Evolutionary conservation across 2,113 vertebrate genomes (phyloP).

Genomic region (Furnarius figulus): DNA sequence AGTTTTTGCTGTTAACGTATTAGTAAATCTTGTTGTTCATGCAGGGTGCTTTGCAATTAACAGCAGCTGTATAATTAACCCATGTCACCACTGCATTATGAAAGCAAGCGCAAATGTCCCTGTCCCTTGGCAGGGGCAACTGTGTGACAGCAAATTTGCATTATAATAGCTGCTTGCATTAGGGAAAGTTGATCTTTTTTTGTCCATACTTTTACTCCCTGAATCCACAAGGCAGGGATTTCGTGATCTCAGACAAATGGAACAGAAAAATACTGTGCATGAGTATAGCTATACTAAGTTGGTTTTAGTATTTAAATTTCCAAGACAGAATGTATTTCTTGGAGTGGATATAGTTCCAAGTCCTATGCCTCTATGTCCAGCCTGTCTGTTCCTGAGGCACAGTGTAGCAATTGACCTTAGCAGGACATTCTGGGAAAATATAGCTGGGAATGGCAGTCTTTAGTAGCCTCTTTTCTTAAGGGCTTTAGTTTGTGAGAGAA

Average conservation of each 20-base stretch:
- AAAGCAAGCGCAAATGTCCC: neutral
- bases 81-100: neutral
- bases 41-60: constrained; percentile 54
- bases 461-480: neutral
- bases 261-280: neutral
- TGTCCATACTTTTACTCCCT: neutral
- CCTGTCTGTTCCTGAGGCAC: neutral
- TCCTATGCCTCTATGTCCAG: neutral
- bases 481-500: neutral
- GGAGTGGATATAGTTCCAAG: accelerated
- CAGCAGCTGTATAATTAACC: constrained; percentile 42
- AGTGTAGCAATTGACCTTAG: neutral
- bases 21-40: constrained; percentile 25
- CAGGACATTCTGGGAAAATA: neutral
- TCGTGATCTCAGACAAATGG: neutral
- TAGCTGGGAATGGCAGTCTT: neutral
- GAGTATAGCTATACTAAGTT: neutral
- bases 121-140: neutral
- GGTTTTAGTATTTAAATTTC: neutral
- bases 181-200: neutral
- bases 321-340: neutral
- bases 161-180: neutral
- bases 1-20: constrained; percentile 12
- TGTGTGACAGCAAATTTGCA: neutral
- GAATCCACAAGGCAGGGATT: neutral